Evolutionary conservation across 2,113 vertebrate genomes (phyloP), one percentile per base, ranked within the genome.

Genomic region (Clarias batrachus): DNA sequence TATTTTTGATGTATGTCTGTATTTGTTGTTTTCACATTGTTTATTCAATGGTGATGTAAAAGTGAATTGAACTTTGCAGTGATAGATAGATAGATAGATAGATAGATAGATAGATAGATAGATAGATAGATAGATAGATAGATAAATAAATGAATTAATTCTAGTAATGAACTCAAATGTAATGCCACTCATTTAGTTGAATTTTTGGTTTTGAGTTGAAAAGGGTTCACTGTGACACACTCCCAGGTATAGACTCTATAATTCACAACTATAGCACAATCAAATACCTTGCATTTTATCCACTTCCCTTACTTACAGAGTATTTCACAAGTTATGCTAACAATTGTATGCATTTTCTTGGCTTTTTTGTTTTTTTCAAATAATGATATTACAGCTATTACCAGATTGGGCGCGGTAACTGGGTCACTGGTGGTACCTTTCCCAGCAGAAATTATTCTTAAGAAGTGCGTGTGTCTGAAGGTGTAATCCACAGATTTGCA

Each of bases 381-480:
- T 23, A 73, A 16, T 59, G 11, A 63, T 52, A 77, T 30, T 30
- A 92, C 94, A 73, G 79, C 92, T 84, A 92, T 91, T 63, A 81
- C 17, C 27, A 66, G 16, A 30, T 91, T 90, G 2, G 52, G 23
- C 16, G 84, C 90, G 12, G 85, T 57, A 62, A 68, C 14, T 7
- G 90, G 65, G 30, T 91, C 89, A 19, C 48, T 81, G 8, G 41
- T 59, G 89, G 92, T 85, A 65, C 92, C 92, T 60, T 94, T 92
- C 17, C 91, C 90, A 8, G 87, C 86, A 14, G 92, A 87, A 4
- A 89, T 91, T 92, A 93, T 93, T 82, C 84, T 83, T 41, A 93
- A 78, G 86, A 93, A 93, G 41, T 89, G 92, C 90, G 87, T 91
- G 0, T 90, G 93, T 88, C 91, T 91, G 57, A 86, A 91, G 23